A percentile compares a stretch with the other conserved stretches of the same genome.
Conservation (phyloP, 2,888 invertebrate species). For the Brachypterus glaber region DNA sequence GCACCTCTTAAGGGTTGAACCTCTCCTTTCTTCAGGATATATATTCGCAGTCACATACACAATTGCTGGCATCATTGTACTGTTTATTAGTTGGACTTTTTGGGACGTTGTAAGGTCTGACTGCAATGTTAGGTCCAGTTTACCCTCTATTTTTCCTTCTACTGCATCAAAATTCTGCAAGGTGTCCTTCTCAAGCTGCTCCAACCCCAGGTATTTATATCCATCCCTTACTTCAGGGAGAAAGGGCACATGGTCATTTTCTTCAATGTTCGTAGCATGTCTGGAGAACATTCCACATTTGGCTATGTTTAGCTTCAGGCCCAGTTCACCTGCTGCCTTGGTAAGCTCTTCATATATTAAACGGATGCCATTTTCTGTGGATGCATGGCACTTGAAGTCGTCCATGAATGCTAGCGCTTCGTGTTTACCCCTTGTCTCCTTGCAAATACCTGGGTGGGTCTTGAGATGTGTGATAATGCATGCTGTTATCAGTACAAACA, state of each 20-base stretch:
- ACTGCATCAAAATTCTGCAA: too few species aligned
- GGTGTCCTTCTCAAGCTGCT: too few species aligned
- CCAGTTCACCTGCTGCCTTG: too few species aligned
- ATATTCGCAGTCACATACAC: conserved; percentile 10
- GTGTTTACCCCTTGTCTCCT: conserved; percentile 1
- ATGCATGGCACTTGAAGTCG: conserved; percentile 16
- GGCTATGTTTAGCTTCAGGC: too few species aligned
- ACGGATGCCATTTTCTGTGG: conserved; percentile 6
- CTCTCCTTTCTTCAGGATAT: conserved; percentile 11
- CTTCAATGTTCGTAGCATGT: too few species aligned
- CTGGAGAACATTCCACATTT: too few species aligned
- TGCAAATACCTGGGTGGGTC: conserved; percentile 3
- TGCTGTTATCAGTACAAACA: conserved; percentile 18
- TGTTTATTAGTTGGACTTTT: conserved; percentile 9
- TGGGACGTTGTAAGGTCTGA: conserved; percentile 10
- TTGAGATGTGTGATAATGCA: conserved; percentile 12
- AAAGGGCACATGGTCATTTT: too few species aligned
- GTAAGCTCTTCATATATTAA: too few species aligned
- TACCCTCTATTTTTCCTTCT: too few species aligned
- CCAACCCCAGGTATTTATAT: too few species aligned
- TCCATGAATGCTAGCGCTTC: conserved; percentile 17
- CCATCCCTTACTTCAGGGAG: too few species aligned
- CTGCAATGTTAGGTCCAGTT: conserved; percentile 4
- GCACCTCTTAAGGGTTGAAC: too few species aligned
- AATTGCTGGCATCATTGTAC: conserved; percentile 7